Conservation (phyloP, 2,797 vertebrate genomes). For the Sciurus carolinensis region DNA sequence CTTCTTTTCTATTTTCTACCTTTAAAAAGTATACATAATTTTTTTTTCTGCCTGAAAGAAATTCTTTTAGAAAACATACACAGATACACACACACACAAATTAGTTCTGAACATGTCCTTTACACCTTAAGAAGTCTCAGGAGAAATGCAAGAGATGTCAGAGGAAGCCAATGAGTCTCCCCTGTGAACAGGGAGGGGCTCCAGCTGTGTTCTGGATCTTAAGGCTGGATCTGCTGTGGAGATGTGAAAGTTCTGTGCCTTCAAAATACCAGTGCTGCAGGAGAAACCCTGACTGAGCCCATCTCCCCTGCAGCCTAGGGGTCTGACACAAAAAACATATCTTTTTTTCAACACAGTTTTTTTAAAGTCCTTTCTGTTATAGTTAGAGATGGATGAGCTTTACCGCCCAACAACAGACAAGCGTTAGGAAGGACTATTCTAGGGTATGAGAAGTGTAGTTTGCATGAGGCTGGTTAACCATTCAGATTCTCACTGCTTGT, state of each 20-base stretch:
- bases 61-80: neutral
- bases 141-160: neutral
- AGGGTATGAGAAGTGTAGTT: neutral
- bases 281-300: constrained; percentile 1
- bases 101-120: constrained; percentile 27
- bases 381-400: neutral
- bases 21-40: neutral
- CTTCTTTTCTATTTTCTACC: neutral
- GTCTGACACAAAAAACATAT: neutral
- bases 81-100: neutral
- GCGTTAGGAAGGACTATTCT: neutral
- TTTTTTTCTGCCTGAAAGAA: constrained; percentile 2
- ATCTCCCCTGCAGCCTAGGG: neutral
- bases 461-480: neutral
- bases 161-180: neutral
- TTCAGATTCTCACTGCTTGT: neutral
- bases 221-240: neutral
- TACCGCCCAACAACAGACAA: neutral
- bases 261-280: neutral
- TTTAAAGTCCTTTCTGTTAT: neutral
- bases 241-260: neutral
- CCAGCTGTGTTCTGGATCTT: neutral
- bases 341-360: constrained; percentile 15
- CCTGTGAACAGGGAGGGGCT: neutral
- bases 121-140: neutral